Evolutionary conservation across 2,113 vertebrate species (phyloP), one percentile per base, ranked within the genome.

Genomic region (Perca schrenkii): DNA sequence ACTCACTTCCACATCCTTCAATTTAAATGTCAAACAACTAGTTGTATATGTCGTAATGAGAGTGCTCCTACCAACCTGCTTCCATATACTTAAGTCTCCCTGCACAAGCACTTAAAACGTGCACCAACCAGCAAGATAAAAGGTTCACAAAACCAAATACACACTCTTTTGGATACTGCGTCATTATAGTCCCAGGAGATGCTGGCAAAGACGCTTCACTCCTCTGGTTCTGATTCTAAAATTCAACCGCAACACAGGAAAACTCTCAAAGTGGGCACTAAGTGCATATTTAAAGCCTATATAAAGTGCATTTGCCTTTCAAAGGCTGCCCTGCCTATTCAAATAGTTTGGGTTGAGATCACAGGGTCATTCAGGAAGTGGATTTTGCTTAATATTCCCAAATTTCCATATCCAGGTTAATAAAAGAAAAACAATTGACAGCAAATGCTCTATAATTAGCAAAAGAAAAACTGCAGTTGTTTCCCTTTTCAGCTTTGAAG

Each of bases 371-470:
- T 74, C 77, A 66, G 68, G 36, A 72, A 53, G 46, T 50, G n/a
- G 68, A 68, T 65, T 83, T 66, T 77, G 56, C 69, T 65, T 56
- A 16, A n/a, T 68, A 22, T 36, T 69, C 43, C 4, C 4, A 22
- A 58, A 81, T 86, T 74, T 69, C n/a, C 63, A 75, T 36, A 75
- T 84, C 31, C 80, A 86, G 54, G 60, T 90, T 73, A 77, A 67
- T 72, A 65, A 56, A 77, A 84, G 82, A 19, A 83, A 79, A 84
- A 86, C 5, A 82, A 83, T 74, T 77, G 84, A 85, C 84, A 85
- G 77, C 47, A 79, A 91, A 80, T 53, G 52, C 2, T 79, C 88
- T 89, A 88, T 90, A 90, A 84, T 91, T 88, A 91, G 85, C 68
- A 19, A 79, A 72, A 69, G 31, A 6, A 78, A 63, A 77, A 63